phyloP scores from a whole-genome alignment of 2,888 invertebrate species.

The Shargacucullia verbasci region DNA sequence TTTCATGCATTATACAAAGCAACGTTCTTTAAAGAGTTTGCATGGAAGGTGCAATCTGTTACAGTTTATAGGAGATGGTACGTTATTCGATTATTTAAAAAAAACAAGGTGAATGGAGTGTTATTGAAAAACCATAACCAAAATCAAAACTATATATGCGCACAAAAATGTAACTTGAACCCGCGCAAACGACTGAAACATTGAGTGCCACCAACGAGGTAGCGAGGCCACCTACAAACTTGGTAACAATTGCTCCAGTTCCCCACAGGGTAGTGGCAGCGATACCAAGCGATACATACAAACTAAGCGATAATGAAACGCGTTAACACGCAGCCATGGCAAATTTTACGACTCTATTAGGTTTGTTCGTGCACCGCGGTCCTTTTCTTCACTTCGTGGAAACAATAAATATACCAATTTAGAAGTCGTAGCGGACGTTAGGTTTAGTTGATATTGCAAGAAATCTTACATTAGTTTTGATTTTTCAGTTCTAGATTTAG shows the following conservation, averaged over 20 bases:
- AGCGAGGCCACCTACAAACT: slow-evolving; percentile 30
- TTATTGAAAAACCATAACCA: too few relatives aligned
- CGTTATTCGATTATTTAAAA: too few relatives aligned
- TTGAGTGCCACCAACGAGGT: neutral
- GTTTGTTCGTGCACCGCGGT: slow-evolving; percentile 9
- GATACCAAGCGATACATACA: slow-evolving; percentile 19
- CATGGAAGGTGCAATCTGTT: too few relatives aligned
- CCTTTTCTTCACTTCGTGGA: slow-evolving; percentile 14
- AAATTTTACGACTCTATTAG: slow-evolving; percentile 51
- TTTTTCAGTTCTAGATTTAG: too few relatives aligned
- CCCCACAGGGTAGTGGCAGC: slow-evolving; percentile 1
- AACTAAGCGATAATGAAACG: slow-evolving; percentile 30
- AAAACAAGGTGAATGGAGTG: too few relatives aligned
- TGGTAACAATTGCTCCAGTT: slow-evolving; percentile 30
- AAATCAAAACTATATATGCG: too few relatives aligned
- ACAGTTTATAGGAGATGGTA: too few relatives aligned
- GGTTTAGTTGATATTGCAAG: slow-evolving; percentile 4
- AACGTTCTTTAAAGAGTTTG: too few relatives aligned
- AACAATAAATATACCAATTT: slow-evolving; percentile 28
- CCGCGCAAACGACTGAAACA: too few relatives aligned
- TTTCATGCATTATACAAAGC: too few relatives aligned
- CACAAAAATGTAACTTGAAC: too few relatives aligned
- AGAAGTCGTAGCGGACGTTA: slow-evolving; percentile 3
- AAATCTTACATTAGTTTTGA: too few relatives aligned
- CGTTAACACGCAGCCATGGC: slow-evolving; percentile 25